Evolutionary conservation across 2,113 vertebrate species (phyloP), one percentile per base, ranked within the genome.

Genomic region (Eulacestoma nigropectus): DNA sequence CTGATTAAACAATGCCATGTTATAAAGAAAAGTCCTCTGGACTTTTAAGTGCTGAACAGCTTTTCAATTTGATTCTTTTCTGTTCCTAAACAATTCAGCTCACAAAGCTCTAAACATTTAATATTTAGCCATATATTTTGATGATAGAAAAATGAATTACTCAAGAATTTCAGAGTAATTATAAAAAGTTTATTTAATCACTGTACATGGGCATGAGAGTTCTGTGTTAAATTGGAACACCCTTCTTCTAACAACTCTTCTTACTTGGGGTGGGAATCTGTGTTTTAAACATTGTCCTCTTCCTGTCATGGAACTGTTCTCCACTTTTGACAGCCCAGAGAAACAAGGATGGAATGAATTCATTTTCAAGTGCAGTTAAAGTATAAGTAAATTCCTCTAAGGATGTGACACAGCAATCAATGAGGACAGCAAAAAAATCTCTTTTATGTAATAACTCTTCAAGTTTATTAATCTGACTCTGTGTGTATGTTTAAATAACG

Each of bases 231-330:
- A 46, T 39, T 55, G 16, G n/a, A 93, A 50, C 11, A 77, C 10
- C 22, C 8, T 3, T 70, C 9, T 68, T 63, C 41, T 32, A 70
- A 42, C 9, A 73, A 12, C 12, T 80, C 16, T 32, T 84, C 8
- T 56, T 62, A 46, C 4, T n/a, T 29, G 0, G 0, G 1, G 1
- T 53, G n/a, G 7, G 22, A 72, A 92, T 8, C 3, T 74, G 4
- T 2, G 0, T 64, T 86, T 35, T 52, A 79, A 78, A 14, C 21
- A 12, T 33, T 69, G 10, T 62, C 16, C 9, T 33, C 27, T 81
- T 87, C 44, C 21, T 84, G 10, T 37, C 17, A 6, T 23, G 32
- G n/a, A 86, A 20, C 32, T 50, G 1, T 35, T 85, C 27, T 69
- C 32, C 14, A 13, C 26, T 46, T 18, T 56, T 84, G 50, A 39